phyloP scores from a whole-genome alignment of 2,113 vertebrate genomes.

The Pangasianodon gigas region DNA sequence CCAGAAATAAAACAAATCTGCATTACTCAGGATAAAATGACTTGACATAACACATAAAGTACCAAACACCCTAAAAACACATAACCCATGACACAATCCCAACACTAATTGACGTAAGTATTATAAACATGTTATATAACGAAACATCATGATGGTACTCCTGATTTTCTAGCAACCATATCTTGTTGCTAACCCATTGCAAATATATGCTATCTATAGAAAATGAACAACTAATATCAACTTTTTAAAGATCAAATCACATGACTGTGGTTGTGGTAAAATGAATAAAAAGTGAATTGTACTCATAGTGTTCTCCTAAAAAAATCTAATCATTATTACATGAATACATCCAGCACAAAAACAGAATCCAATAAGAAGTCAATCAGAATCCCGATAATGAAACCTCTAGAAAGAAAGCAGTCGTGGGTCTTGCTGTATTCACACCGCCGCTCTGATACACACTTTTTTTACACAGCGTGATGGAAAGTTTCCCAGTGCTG shows the following conservation, averaged over 20 bases:
- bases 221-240: neutral
- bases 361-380: neutral
- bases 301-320: neutral
- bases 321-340: neutral
- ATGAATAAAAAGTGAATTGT: neutral
- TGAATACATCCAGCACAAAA: neutral
- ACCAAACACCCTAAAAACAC: neutral
- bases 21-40: neutral
- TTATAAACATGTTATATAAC: neutral
- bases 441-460: neutral
- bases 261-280: neutral
- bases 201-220: neutral
- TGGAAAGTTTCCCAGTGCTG: slow-evolving; percentile 64
- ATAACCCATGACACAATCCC: neutral
- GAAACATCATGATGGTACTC: neutral
- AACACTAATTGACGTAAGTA: neutral
- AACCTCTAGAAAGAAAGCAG: neutral
- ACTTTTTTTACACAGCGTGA: slow-evolving; percentile 46
- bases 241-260: neutral
- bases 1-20: neutral
- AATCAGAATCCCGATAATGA: slow-evolving; percentile 16
- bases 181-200: neutral
- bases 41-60: neutral
- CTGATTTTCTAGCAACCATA: neutral
- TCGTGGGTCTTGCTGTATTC: slow-evolving; percentile 37